A percentile compares a stretch with the other conserved stretches of the same genome.
phyloP scores from a whole-genome alignment of 2,113 vertebrate species.

The Colossoma macropomum region DNA sequence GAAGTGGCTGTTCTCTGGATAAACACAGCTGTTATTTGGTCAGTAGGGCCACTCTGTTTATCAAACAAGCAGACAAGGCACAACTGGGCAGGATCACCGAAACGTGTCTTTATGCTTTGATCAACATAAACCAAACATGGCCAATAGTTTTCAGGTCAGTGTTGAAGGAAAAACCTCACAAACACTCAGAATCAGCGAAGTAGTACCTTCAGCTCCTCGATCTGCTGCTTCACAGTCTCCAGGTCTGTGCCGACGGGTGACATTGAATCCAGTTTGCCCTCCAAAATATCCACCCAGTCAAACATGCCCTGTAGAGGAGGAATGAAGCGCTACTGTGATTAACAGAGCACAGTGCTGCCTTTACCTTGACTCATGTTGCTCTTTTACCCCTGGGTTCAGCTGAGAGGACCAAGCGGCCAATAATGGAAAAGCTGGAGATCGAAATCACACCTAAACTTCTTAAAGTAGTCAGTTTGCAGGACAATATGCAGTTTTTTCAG shows the following conservation, averaged over 20 bases:
- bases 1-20: conserved; percentile 26
- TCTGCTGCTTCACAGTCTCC: conserved; percentile 99
- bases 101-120: conserved; percentile 42
- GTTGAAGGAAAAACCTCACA: background rate
- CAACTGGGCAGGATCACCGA: conserved; percentile 22
- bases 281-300: conserved; percentile 97
- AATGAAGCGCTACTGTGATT: conserved; percentile 54
- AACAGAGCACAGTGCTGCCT: conserved; percentile 47
- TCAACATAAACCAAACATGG: conserved; percentile 2
- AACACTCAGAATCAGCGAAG: conserved; percentile 23
- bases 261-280: conserved; percentile 92
- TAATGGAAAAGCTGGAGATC: conserved; percentile 14
- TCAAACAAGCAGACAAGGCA: conserved; percentile 19
- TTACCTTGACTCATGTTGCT: conserved; percentile 55
- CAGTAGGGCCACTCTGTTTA: conserved; percentile 24
- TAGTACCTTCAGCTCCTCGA: conserved; percentile 93
- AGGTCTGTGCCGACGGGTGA: conserved; percentile 95
- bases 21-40: conserved; percentile 64
- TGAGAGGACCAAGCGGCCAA: background rate
- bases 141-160: background rate
- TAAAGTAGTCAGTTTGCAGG: background rate
- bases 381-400: background rate
- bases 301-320: conserved; percentile 86
- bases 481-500: no score
- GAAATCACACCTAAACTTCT: background rate